Base-by-base conservation (phyloP, 2,888 invertebrate species). In the Meteorus colon region DNA sequence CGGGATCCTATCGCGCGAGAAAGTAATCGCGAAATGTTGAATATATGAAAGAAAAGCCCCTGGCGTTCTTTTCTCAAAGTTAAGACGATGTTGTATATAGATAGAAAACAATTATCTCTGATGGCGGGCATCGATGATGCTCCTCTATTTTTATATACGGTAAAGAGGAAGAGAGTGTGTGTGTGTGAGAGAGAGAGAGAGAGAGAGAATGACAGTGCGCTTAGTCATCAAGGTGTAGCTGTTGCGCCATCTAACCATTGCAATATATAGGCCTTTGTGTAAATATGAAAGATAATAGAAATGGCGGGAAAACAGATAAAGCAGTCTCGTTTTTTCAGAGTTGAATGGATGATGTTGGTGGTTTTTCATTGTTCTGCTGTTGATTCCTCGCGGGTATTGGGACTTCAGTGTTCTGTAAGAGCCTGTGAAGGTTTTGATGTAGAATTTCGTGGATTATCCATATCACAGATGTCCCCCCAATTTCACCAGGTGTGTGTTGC, bases 1-100 rank as follows among this genome's bases (percentile, higher is more conserved):
- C 81, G 83, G 82, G 87, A 87, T 86, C 79, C 82, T 87, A 87
- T 87, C 87, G 78, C 71, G 63, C 67, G 66, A 73, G 70, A 80
- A 79, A 81, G 78, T 79, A 80, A 81, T 79, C 79, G 78, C 24
- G 74, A 76, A 75, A 74, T 76, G 78, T 74, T 59, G 79, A 78
- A 79, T 79, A 77, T 67, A 67, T 63, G 72, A 59, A 73, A 65
- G 75, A 74, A 77, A 78, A 76, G 66, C 71, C 75, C 77, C 76
- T 76, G 76, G 75, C 70, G 72, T 76, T 70, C 74, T 60, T 74
- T 63, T 48, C 41, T 73, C 60, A 24, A 72, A 74, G 77, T 73
- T 76, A 78, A 72, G 68, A 69, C 78, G 73, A 76, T 65, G 74
- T 77, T 51, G 80, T 74, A 67, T 74, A 67, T 70, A 69, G 74